These are phyloP conservation scores for Leptonema lineaticorne DNA, from an alignment of 1,140 invertebrate genomes.

Conservation along the genomic window DNA sequence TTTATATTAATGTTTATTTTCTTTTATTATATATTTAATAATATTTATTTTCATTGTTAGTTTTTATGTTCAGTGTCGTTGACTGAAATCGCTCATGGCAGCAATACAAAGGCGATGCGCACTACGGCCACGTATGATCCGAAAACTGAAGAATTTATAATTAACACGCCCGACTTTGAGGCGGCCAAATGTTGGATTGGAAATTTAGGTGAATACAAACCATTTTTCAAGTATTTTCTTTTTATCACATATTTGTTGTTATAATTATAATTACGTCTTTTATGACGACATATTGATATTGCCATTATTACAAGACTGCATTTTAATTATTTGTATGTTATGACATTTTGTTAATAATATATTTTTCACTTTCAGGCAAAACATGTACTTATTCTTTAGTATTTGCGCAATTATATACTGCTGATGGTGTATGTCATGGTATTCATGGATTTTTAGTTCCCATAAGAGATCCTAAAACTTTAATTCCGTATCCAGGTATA, in stretches of 20 bases:
- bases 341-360: conserved; percentile 1
- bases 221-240: neutral
- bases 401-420: conserved; percentile 81
- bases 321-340: neutral
- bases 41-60: conserved; percentile 46
- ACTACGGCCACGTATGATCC: conserved; percentile 89
- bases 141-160: conserved; percentile 74
- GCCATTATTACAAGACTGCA: neutral
- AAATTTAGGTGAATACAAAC: conserved; percentile 70
- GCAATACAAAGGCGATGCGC: conserved; percentile 87
- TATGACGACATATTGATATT: neutral
- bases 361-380: conserved; percentile 63
- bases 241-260: neutral
- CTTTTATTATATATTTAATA: neutral
- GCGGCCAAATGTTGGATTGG: conserved; percentile 95
- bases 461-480: conserved; percentile 74
- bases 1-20: neutral
- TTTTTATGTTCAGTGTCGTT: conserved; percentile 82
- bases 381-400: conserved; percentile 83
- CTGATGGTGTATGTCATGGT: conserved; percentile 80
- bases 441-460: conserved; percentile 84
- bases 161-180: conserved; percentile 91
- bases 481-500: conserved; percentile 70
- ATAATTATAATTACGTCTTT: neutral
- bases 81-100: conserved; percentile 93